phyloP scores from a whole-genome alignment of 1,140 invertebrate genomes.

The Ips typographus region DNA sequence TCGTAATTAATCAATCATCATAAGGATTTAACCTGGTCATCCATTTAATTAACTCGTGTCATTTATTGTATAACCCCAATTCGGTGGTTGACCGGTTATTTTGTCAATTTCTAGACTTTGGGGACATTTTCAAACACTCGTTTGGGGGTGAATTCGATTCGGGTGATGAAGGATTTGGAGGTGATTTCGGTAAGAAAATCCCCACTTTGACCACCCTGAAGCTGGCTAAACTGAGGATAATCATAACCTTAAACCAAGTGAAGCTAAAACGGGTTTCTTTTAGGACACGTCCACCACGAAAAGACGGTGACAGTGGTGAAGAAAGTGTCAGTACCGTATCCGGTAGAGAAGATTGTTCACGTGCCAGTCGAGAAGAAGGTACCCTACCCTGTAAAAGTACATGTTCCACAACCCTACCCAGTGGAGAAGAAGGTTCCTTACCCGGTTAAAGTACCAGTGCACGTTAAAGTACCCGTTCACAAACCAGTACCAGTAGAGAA shows the following conservation, averaged over 20 bases:
- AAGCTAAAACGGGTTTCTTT: background rate
- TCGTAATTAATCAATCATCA: background rate
- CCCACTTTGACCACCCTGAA: too few species aligned
- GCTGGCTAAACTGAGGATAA: background rate
- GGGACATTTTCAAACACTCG: constrained; percentile 41
- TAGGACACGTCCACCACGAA: constrained; percentile 57
- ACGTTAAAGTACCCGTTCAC: constrained; percentile 63
- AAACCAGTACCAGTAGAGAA: constrained; percentile 73
- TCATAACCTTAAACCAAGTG: background rate
- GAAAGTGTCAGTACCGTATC: constrained; percentile 57
- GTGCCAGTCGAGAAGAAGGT: constrained; percentile 61
- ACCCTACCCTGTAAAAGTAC: constrained; percentile 61
- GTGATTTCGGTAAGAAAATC: constrained; percentile 44
- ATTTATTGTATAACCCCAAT: background rate
- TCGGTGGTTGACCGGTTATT: too few species aligned
- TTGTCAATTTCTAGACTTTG: constrained; percentile 15
- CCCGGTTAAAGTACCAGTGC: constrained; percentile 66
- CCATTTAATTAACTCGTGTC: background rate
- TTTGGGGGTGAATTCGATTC: constrained; percentile 57
- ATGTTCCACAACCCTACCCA: constrained; percentile 63
- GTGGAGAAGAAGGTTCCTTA: constrained; percentile 69
- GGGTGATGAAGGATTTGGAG: constrained; percentile 57
- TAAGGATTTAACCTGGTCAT: background rate
- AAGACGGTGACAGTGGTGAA: constrained; percentile 78
- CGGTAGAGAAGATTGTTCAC: constrained; percentile 50